Conservation (phyloP, 92 coral and sea anemone species). For the Micromussa lordhowensis region DNA sequence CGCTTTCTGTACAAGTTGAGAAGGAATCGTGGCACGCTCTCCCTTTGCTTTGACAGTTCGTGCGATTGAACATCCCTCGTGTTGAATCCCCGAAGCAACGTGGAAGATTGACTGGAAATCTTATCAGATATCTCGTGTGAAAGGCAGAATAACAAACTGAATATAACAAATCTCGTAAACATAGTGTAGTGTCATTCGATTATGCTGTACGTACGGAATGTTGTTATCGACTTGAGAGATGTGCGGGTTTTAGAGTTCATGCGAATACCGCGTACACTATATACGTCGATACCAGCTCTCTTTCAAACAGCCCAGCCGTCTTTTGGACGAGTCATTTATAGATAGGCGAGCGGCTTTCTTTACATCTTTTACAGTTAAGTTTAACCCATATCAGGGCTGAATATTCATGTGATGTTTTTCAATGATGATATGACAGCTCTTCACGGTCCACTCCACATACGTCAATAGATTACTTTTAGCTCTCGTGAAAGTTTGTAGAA, state of each 20-base stretch:
- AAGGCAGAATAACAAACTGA: conserved; percentile 26
- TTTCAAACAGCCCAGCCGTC: conserved; percentile 51
- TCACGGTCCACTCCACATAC: conserved; percentile 51
- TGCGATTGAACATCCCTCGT: not conserved
- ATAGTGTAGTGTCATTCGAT: conserved; percentile 24
- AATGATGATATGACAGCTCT: conserved; percentile 44
- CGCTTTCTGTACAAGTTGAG: conserved; percentile 51
- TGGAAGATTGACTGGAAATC: not conserved
- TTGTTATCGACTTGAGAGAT: conserved; percentile 20
- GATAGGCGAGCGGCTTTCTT: conserved; percentile 35
- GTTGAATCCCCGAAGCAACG: conserved; percentile 27
- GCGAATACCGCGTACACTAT: conserved; percentile 20
- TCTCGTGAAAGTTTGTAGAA: conserved; percentile 13
- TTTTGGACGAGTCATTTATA: conserved; percentile 14
- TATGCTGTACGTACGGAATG: conserved; percentile 14
- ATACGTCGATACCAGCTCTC: conserved; percentile 39
- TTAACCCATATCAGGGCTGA: conserved; percentile 41
- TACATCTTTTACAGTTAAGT: conserved; percentile 9
- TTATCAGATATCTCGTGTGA: conserved; percentile 28
- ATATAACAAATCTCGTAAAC: conserved; percentile 21
- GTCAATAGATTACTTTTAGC: conserved; percentile 24
- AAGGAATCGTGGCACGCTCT: conserved; percentile 38
- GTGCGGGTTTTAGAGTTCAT: not conserved
- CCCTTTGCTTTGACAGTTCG: not conserved
- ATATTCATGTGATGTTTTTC: conserved; percentile 44